These are phyloP conservation scores for Cabera pusaria DNA, from an alignment of 2,888 invertebrate species.

Conservation along the genomic window DNA sequence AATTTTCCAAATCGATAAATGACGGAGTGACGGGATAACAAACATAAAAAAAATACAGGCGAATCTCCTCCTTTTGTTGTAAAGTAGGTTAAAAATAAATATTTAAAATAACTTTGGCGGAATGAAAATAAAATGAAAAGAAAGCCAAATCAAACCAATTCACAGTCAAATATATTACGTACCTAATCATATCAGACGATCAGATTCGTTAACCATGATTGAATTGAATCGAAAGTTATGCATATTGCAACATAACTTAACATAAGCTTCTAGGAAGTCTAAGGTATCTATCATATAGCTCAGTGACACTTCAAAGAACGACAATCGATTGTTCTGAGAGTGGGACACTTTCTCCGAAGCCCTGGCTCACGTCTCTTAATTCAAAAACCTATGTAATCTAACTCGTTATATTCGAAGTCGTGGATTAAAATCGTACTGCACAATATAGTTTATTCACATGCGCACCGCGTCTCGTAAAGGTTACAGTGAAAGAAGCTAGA, in stretches of 20 bases:
- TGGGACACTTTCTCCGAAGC: slow-evolving; percentile 73
- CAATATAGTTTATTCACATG: slow-evolving; percentile 63
- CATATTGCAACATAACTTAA: slow-evolving; percentile 46
- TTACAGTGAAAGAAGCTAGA: slow-evolving; percentile 50
- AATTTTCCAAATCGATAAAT: too few relatives aligned
- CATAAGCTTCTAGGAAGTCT: slow-evolving; percentile 54
- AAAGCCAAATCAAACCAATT: too few relatives aligned
- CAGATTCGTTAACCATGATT: too few relatives aligned
- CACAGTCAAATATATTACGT: too few relatives aligned
- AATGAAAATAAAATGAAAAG: too few relatives aligned
- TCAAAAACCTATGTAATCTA: slow-evolving; percentile 64
- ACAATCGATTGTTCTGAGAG: slow-evolving; percentile 70
- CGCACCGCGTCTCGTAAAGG: slow-evolving; percentile 62
- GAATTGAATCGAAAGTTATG: slow-evolving; percentile 40
- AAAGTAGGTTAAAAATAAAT: too few relatives aligned
- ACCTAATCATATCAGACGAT: too few relatives aligned
- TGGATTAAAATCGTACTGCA: slow-evolving; percentile 62
- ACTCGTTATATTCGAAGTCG: slow-evolving; percentile 51
- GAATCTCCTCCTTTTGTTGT: too few relatives aligned
- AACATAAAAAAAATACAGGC: too few relatives aligned
- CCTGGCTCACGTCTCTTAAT: slow-evolving; percentile 62
- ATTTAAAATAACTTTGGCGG: too few relatives aligned
- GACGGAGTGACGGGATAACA: too few relatives aligned
- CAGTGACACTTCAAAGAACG: slow-evolving; percentile 70
- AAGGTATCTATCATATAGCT: slow-evolving; percentile 62